Percentiles rank a stretch among this genome's conserved stretches.
Evolutionary conservation across 2,797 vertebrate species (phyloP).

Genomic region (Onychomys torridus): DNA sequence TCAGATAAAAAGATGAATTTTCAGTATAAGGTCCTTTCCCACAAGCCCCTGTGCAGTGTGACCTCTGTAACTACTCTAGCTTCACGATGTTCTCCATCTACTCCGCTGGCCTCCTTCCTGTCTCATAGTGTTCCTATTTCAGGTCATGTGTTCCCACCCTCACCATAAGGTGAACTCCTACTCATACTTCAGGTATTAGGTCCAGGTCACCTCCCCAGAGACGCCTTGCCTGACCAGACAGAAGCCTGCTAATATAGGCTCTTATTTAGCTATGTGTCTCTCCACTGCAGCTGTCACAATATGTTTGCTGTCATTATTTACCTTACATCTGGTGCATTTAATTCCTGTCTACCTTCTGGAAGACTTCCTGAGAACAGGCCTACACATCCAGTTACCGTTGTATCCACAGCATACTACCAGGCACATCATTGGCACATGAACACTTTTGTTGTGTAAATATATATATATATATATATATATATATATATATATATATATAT

Average conservation of each 20-base stretch:
- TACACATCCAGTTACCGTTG: not conserved
- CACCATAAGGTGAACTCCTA: not conserved
- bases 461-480: not conserved
- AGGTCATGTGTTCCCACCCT: not conserved
- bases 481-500: not conserved
- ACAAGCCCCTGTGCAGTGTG: not conserved
- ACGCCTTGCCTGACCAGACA: not conserved
- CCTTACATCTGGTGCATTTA: not conserved
- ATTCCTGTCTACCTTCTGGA: not conserved
- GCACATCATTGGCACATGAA: not conserved
- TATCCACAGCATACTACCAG: not conserved
- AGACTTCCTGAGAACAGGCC: not conserved
- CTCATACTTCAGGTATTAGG: not conserved
- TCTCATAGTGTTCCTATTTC: not conserved
- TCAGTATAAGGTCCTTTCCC: not conserved
- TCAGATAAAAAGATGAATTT: constrained; percentile 32
- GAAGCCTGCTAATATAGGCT: not conserved
- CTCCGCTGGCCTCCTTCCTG: not conserved
- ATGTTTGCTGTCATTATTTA: not conserved
- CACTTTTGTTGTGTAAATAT: not conserved
- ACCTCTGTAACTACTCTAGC: not conserved
- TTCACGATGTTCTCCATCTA: not conserved
- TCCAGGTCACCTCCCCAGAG: not conserved
- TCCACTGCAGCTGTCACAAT: not conserved
- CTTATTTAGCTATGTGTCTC: not conserved